phyloP scores from a whole-genome alignment of 92 coral and sea anemone species.

The Palythoa caribaeorum region DNA sequence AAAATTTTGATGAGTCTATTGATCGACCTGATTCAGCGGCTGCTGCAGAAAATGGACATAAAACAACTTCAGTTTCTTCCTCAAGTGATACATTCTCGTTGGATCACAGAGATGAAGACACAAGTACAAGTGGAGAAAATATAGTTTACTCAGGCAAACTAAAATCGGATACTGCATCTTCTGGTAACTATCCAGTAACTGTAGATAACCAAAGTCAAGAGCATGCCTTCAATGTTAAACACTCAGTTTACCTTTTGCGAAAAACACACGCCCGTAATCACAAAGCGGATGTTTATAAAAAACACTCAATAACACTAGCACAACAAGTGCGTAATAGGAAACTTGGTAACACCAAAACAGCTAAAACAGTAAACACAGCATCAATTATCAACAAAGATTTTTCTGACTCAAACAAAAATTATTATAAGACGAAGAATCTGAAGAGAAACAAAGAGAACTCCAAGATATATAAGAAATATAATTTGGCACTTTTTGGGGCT shows the following conservation, averaged over 20 bases:
- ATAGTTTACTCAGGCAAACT: slow-evolving; percentile 1
- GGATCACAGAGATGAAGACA: not conserved
- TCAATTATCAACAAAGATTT: not conserved
- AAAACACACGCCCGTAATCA: not conserved
- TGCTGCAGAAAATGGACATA: not conserved
- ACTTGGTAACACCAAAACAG: not conserved
- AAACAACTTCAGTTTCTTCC: not conserved
- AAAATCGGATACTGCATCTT: not conserved
- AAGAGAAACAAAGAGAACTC: not conserved
- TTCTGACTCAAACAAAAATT: not conserved
- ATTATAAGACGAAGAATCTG: not conserved
- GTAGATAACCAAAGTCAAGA: not conserved
- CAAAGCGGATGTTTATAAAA: slow-evolving; percentile 4
- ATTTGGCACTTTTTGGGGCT: slow-evolving; percentile 38
- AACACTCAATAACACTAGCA: slow-evolving; percentile 28
- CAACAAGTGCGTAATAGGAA: not conserved
- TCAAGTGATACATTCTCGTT: not conserved
- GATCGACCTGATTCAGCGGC: not conserved
- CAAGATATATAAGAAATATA: slow-evolving; percentile 40
- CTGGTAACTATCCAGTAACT: not conserved
- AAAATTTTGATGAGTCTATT: not conserved
- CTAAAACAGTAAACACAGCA: not conserved
- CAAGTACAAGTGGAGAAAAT: slow-evolving; percentile 18
- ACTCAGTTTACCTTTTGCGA: not conserved
- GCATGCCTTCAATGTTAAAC: not conserved